These are phyloP conservation scores for Cossypha dichroa DNA, from an alignment of 2,797 vertebrate species.

Conservation along the genomic window DNA sequence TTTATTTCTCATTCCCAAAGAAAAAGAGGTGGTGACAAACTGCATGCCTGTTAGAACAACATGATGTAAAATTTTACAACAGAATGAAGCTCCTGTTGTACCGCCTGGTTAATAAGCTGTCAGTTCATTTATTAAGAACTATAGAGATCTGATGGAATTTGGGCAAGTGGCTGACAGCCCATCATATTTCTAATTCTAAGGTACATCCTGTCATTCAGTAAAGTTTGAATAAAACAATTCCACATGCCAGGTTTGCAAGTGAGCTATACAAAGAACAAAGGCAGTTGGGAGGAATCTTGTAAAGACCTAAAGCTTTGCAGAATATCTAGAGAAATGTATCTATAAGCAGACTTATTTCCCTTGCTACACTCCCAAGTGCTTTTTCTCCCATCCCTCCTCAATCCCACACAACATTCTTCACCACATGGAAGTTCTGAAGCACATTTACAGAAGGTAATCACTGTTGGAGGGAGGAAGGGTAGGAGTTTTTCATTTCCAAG, in stretches of 20 bases:
- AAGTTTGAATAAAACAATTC: conserved; percentile 60
- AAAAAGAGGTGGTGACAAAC: conserved; percentile 45
- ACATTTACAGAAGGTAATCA: conserved; percentile 70
- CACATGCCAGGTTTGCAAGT: conserved; percentile 50
- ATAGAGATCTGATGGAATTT: conserved; percentile 49
- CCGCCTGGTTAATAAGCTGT: conserved; percentile 62
- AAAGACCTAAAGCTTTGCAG: conserved; percentile 58
- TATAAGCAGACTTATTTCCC: conserved; percentile 30
- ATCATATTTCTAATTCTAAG: conserved; percentile 60
- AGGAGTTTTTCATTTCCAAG: conserved; percentile 67
- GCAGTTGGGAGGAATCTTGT: conserved; percentile 40
- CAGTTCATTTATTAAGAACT: conserved; percentile 72
- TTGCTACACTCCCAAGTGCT: neutral
- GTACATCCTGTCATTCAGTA: conserved; percentile 57
- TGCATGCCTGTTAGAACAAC: conserved; percentile 56
- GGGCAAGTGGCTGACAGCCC: conserved; percentile 44
- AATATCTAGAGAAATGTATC: conserved; percentile 61
- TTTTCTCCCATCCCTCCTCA: neutral
- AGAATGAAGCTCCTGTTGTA: conserved; percentile 37
- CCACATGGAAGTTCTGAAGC: conserved; percentile 50
- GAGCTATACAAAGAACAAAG: conserved; percentile 50
- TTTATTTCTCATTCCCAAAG: neutral
- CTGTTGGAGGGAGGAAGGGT: conserved; percentile 20
- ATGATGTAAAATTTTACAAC: conserved; percentile 61
- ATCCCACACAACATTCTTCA: neutral